Conservation (phyloP, 2,888 invertebrate species). For the Andrena minutula region DNA sequence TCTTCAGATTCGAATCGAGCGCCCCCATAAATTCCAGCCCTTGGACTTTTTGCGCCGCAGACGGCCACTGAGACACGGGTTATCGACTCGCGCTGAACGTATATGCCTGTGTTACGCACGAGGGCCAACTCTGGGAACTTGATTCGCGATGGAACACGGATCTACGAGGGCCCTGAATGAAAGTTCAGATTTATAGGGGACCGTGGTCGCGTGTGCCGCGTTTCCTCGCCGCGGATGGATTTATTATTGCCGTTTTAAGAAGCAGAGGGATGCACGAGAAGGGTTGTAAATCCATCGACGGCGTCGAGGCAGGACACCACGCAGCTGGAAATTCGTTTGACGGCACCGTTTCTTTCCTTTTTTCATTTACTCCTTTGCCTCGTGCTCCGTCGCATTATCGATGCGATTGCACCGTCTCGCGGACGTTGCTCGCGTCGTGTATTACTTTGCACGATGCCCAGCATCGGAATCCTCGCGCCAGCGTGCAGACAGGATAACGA, state of each 20-base stretch:
- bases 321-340: conserved; percentile 27
- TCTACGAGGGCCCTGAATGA: conserved; percentile 23
- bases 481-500: conserved; percentile 12
- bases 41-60: conserved; percentile 3
- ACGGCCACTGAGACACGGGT: not conserved
- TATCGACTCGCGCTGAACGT: conserved; percentile 3
- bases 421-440: conserved; percentile 1
- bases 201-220: conserved; percentile 38
- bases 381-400: conserved; percentile 27
- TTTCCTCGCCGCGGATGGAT: conserved; percentile 25
- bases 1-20: not conserved
- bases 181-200: conserved; percentile 42
- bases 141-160: conserved; percentile 10
- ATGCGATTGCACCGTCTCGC: conserved; percentile 9
- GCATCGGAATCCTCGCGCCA: not conserved
- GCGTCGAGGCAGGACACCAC: not conserved
- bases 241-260: conserved; percentile 53
- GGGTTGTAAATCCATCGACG: conserved; percentile 44
- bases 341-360: not conserved
- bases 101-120: conserved; percentile 19
- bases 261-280: conserved; percentile 18
- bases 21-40: conserved; percentile 25
- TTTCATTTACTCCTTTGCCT: not conserved
- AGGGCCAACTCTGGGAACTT: conserved; percentile 8
- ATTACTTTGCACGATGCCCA: conserved; percentile 3